Evolutionary conservation across 2,113 vertebrate species (phyloP).

Genomic region (Thalassarche chlororhynchos): DNA sequence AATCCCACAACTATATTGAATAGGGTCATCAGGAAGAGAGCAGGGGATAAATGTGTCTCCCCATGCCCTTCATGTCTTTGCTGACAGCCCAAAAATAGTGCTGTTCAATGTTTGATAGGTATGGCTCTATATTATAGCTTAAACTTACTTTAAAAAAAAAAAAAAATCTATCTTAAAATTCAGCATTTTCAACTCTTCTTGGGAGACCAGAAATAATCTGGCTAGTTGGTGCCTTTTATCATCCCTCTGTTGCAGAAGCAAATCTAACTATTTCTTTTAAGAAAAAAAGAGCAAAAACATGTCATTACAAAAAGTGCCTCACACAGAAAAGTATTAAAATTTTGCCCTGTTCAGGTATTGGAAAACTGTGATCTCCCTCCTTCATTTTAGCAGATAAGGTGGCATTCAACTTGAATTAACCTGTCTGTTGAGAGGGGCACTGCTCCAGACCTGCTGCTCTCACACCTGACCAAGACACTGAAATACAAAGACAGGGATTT

Average conservation of each 20-base stretch:
- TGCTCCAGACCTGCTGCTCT: slow-evolving; percentile 14
- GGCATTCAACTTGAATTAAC: neutral
- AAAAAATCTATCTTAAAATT: neutral
- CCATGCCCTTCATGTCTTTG: neutral
- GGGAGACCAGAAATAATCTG: neutral
- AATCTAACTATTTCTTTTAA: neutral
- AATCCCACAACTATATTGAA: slow-evolving; percentile 3
- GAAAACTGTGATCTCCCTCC: neutral
- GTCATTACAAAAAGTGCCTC: neutral
- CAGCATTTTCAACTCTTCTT: neutral
- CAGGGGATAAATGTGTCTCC: neutral
- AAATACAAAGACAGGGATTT: neutral
- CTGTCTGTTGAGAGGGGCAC: neutral
- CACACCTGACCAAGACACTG: slow-evolving; percentile 1
- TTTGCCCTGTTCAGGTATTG: neutral
- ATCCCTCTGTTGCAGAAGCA: neutral
- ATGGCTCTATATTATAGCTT: neutral
- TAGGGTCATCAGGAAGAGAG: neutral
- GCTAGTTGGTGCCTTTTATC: neutral
- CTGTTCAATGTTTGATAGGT: neutral
- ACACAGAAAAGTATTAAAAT: neutral
- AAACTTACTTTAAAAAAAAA: neutral
- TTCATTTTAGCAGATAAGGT: neutral
- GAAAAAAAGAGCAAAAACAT: neutral
- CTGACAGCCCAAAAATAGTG: neutral